Conservation (phyloP, 2,797 vertebrate genomes). For the Peromyscus eremicus region DNA sequence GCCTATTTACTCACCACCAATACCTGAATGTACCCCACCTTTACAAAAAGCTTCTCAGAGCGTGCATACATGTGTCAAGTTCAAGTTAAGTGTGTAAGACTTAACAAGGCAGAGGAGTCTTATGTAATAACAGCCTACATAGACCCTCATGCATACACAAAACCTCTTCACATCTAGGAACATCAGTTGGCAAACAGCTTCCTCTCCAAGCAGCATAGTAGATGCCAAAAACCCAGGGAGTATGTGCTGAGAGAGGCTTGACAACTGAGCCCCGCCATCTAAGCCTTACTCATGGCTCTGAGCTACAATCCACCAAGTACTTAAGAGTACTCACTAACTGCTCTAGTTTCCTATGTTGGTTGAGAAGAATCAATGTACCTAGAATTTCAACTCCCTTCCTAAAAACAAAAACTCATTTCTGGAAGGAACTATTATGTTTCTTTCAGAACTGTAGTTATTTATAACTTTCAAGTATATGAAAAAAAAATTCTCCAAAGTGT, state of each 20-base stretch:
- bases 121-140: not conserved
- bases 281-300: not conserved
- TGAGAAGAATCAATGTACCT: constrained; percentile 57
- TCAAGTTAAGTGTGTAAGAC: not conserved
- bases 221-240: not conserved
- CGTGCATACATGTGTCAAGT: constrained; percentile 4
- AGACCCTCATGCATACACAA: not conserved
- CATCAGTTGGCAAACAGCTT: not conserved
- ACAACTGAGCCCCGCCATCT: not conserved
- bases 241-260: not conserved
- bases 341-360: not conserved
- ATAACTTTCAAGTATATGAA: constrained; percentile 32
- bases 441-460: not conserved
- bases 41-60: constrained; percentile 1
- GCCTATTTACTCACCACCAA: not conserved
- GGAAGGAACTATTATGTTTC: not conserved
- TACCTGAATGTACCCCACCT: not conserved
- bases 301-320: not conserved
- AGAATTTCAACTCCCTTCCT: constrained; percentile 49
- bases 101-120: not conserved
- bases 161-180: not conserved
- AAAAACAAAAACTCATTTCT: constrained; percentile 39
- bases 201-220: not conserved
- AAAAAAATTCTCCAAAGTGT: constrained; percentile 37
- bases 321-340: constrained; percentile 11